A percentile compares a stretch with the other conserved stretches of the same genome.
Conservation (phyloP, 1,140 invertebrate genomes). For the Proales similis region DNA sequence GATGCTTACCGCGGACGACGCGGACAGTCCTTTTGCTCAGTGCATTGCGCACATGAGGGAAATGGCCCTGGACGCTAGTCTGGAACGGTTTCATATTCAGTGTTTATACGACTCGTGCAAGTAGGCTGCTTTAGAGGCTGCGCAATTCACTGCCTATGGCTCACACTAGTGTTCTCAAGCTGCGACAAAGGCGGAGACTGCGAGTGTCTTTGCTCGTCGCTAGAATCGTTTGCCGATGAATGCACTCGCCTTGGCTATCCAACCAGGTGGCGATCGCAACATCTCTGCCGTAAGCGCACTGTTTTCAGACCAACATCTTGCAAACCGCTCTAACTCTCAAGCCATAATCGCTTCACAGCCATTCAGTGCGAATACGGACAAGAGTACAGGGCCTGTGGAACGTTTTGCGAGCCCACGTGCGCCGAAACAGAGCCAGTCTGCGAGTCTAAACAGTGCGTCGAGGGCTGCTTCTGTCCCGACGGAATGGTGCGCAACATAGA, state of each 20-base stretch:
- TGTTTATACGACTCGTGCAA: conserved; percentile 39
- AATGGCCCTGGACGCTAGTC: conserved; percentile 17
- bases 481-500: conserved; percentile 63
- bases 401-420: conserved; percentile 66
- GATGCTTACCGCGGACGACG: background rate
- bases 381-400: conserved; percentile 67
- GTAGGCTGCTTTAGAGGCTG: no score
- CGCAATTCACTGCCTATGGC: no score
- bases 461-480: conserved; percentile 76
- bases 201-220: conserved; percentile 75
- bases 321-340: no score
- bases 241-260: conserved; percentile 60
- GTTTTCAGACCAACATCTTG: no score
- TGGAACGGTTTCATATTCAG: conserved; percentile 8
- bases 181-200: conserved; percentile 82
- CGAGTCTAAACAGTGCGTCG: conserved; percentile 72
- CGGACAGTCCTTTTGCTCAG: conserved; percentile 4
- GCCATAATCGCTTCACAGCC: no score
- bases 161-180: no score
- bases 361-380: conserved; percentile 74
- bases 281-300: no score
- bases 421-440: conserved; percentile 59
- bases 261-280: conserved; percentile 70
- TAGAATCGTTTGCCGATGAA: conserved; percentile 73
- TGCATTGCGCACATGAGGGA: conserved; percentile 23